Base-by-base conservation (phyloP, 1,140 invertebrate species). In the Drosophila chauvacae region DNA sequence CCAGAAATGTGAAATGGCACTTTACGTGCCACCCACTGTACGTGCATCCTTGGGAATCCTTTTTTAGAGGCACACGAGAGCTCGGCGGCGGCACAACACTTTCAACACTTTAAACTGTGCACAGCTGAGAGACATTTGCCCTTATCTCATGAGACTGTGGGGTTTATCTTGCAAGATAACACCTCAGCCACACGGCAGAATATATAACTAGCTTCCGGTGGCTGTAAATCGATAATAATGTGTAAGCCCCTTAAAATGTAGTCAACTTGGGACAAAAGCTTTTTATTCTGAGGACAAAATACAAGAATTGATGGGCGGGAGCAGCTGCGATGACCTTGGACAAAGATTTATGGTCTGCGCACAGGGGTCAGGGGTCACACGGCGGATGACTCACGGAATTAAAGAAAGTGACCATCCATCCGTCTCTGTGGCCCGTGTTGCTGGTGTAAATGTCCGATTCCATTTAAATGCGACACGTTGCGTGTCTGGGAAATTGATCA, bases 21-120 rank as follows among this genome's bases (percentile, higher is more conserved):
- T 60, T 45, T 41, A 61, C 28, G 14, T 61, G 70, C 35, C 72
- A 51, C 37, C 28, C 41, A 26, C 53, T 14, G 16, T 57, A 57
- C 55, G 58, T 57, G 63, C 60, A 73, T 74, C 81, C 82, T 85
- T 81, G 57, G 45, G 16, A 50, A 65, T 65, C 53, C 41, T 45
- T 73, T 53, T 33, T 53, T 33, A 14, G 13, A 33, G 28, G 37
- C 20, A 35, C 41, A 16, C 16, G 26, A 45, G 33, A 30, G 30
- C 53, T 56, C 14, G 37, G 13, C 4, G 5, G 14, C 41, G 35
- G 39, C 50, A 63, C 11, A 33, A 28, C n/a, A n/a, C n/a, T 33
- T 58, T 37, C 10, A 14, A 20, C 65, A 5, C 28, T 50, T 48
- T 71, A 69, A 71, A 71, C 16, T 47, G 30, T 23, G 28, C 14